Conservation (phyloP, 2,797 vertebrate species). For the Leptoclinus maculatus region DNA sequence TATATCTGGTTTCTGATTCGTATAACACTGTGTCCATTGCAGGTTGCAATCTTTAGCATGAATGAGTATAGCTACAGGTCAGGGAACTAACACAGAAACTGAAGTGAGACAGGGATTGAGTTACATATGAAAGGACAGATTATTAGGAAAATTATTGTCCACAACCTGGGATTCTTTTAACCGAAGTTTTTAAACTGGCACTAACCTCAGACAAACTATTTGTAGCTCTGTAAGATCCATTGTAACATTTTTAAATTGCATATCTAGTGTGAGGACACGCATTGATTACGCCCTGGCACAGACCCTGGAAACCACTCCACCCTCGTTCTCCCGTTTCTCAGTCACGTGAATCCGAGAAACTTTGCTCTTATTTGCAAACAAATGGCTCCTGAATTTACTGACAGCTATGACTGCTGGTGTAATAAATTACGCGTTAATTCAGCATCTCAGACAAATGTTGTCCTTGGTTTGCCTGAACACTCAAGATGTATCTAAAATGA, state of each 20-base stretch:
- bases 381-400: constrained; percentile 9
- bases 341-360: constrained; percentile 5
- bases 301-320: constrained; percentile 25
- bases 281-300: constrained; percentile 23
- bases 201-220: background rate
- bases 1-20: background rate
- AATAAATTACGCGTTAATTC: background rate
- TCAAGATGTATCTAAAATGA: constrained; percentile 15
- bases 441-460: constrained; percentile 10
- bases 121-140: background rate
- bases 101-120: background rate
- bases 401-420: background rate
- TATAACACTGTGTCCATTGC: background rate
- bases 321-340: constrained; percentile 1
- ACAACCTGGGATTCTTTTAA: background rate
- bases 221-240: constrained; percentile 6
- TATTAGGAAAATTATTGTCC: background rate
- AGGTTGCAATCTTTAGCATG: background rate
- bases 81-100: background rate
- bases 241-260: constrained; percentile 15
- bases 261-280: constrained; percentile 15
- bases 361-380: constrained; percentile 12
- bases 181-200: background rate
- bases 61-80: background rate
- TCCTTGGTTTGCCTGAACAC: background rate